Conservation (phyloP, 2,113 vertebrate genomes). For the Epinephelus lanceolatus region DNA sequence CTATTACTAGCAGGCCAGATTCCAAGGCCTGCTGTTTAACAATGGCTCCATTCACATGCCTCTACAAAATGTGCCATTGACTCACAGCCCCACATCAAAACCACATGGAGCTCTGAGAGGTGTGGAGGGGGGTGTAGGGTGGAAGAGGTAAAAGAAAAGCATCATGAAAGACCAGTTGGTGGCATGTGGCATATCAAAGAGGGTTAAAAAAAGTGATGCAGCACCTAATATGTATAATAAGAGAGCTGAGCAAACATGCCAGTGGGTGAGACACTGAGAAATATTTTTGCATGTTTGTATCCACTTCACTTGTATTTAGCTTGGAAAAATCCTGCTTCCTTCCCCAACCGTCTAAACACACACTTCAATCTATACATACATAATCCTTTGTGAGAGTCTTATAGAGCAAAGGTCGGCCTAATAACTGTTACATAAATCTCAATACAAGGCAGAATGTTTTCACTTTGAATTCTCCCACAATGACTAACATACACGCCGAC, state of each 20-base stretch:
- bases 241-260: slow-evolving; percentile 6
- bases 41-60: slow-evolving; percentile 76
- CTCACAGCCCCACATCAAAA: slow-evolving; percentile 71
- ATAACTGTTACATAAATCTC: neutral
- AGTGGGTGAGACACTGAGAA: slow-evolving; percentile 27
- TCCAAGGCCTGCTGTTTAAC: slow-evolving; percentile 65
- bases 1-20: slow-evolving; percentile 56
- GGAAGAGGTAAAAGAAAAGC: slow-evolving; percentile 43
- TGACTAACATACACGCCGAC: neutral
- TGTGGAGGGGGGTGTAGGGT: slow-evolving; percentile 37
- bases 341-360: neutral
- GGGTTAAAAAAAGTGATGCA: slow-evolving; percentile 29
- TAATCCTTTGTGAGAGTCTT: neutral
- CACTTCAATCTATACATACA: neutral
- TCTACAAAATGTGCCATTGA: slow-evolving; percentile 73
- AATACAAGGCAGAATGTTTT: neutral
- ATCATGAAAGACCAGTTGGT: slow-evolving; percentile 19
- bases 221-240: slow-evolving; percentile 37
- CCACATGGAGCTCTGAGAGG: slow-evolving; percentile 72
- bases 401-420: neutral
- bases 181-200: slow-evolving; percentile 42
- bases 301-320: slow-evolving; percentile 21
- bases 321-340: neutral
- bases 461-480: slow-evolving; percentile 4
- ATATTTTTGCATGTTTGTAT: slow-evolving; percentile 8